These are phyloP conservation scores for Polymixis flavicincta DNA, from an alignment of 2,888 invertebrate genomes.

Conservation along the genomic window DNA sequence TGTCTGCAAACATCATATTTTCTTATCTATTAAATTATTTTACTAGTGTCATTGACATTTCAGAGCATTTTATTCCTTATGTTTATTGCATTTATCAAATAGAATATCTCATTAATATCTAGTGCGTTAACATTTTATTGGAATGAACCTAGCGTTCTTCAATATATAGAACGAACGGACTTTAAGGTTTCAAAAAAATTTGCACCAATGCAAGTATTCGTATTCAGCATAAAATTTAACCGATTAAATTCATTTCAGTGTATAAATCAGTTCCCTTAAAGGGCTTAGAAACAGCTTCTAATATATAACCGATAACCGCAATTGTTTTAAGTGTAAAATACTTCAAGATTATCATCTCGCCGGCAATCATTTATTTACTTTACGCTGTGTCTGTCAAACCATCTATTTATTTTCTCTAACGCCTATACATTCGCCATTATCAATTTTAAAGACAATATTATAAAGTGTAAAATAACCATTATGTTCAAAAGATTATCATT, in stretches of 20 bases:
- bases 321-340: constrained; percentile 61
- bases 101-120: neutral
- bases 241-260: constrained; percentile 39
- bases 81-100: constrained; percentile 1
- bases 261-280: constrained; percentile 33
- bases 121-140: neutral
- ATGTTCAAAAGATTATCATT: constrained; percentile 68
- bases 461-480: constrained; percentile 70
- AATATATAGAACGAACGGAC: constrained; percentile 3
- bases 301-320: constrained; percentile 49
- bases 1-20: neutral
- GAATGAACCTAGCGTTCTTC: neutral
- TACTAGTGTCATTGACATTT: neutral
- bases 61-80: neutral
- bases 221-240: constrained; percentile 37
- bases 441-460: constrained; percentile 68
- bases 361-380: constrained; percentile 60
- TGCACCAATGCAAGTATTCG: constrained; percentile 18
- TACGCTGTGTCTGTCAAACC: constrained; percentile 59
- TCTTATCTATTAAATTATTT: neutral
- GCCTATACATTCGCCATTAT: constrained; percentile 65
- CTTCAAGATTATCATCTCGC: constrained; percentile 63
- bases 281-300: constrained; percentile 25
- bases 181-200: neutral
- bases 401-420: constrained; percentile 65